These are phyloP conservation scores for Melipona quadrifasciata DNA, from an alignment of 1,140 invertebrate species.

Conservation along the genomic window DNA sequence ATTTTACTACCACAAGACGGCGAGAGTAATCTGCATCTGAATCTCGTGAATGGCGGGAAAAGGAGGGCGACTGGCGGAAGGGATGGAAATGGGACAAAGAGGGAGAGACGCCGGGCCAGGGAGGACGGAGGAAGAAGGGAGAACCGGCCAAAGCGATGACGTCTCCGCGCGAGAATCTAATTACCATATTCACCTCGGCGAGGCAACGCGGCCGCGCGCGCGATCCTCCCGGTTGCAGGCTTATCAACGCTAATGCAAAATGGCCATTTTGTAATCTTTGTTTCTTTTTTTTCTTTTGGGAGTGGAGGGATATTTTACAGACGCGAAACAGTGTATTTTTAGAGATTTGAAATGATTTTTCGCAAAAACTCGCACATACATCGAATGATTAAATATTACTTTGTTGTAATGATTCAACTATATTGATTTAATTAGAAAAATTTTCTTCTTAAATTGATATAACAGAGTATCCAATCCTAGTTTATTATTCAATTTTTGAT, in stretches of 20 bases:
- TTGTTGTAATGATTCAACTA: too few species aligned
- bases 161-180: slow-evolving; percentile 66
- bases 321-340: too few species aligned
- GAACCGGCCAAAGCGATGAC: slow-evolving; percentile 63
- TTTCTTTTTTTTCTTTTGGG: too few species aligned
- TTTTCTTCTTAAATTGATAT: too few species aligned
- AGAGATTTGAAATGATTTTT: too few species aligned
- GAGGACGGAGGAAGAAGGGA: slow-evolving; percentile 39
- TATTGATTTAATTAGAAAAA: too few species aligned
- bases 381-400: too few species aligned
- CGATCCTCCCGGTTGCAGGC: slow-evolving; percentile 8
- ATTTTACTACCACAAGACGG: slow-evolving; percentile 53
- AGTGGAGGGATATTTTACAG: too few species aligned
- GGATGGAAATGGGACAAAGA: slow-evolving; percentile 34
- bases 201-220: slow-evolving; percentile 40
- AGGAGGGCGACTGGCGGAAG: slow-evolving; percentile 9
- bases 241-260: slow-evolving; percentile 19
- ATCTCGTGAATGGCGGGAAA: slow-evolving; percentile 24
- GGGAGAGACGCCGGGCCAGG: background rate
- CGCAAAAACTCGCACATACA: background rate
- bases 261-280: too few species aligned
- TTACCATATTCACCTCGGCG: slow-evolving; percentile 65
- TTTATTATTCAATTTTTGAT: too few species aligned
- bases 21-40: slow-evolving; percentile 31
- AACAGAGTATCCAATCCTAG: too few species aligned